These are phyloP conservation scores for Frankliniella fusca DNA, from an alignment of 2,888 invertebrate species.

Conservation along the genomic window DNA sequence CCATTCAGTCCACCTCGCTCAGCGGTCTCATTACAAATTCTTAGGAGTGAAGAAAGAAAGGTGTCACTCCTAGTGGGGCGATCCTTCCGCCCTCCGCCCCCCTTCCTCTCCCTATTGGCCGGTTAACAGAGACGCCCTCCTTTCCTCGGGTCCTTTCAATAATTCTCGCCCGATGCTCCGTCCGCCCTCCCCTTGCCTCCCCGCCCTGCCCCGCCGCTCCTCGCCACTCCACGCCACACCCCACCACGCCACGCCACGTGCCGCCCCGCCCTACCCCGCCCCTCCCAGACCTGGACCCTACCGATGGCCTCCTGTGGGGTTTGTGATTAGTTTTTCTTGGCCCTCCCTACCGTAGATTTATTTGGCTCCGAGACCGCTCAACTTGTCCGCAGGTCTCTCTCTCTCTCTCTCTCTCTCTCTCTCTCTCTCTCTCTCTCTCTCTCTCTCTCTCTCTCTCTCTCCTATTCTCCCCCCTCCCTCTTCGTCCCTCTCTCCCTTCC, in stretches of 20 bases:
- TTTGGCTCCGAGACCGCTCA: background rate
- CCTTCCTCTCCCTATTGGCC: background rate
- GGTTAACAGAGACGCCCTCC: background rate
- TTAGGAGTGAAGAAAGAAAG: no score
- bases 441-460: background rate
- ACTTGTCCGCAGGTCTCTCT: background rate
- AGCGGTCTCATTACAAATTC: no score
- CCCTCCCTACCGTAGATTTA: constrained; percentile 1
- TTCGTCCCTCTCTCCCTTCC: no score
- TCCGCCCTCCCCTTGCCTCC: background rate
- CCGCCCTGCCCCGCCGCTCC: background rate
- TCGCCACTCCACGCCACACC: background rate
- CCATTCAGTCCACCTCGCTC: no score
- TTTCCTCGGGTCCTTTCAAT: background rate
- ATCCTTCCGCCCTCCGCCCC: background rate
- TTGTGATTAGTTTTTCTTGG: constrained; percentile 24
- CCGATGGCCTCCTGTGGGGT: background rate
- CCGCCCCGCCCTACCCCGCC: background rate
- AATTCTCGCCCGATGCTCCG: background rate
- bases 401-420: background rate
- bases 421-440: background rate
- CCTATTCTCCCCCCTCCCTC: background rate
- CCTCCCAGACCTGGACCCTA: background rate
- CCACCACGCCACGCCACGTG: no score
- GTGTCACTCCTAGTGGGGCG: background rate